A percentile compares a stretch with the other conserved stretches of the same genome.
These are phyloP conservation scores for Formicarius rufipectus DNA, from an alignment of 2,113 vertebrate species.

Conservation along the genomic window DNA sequence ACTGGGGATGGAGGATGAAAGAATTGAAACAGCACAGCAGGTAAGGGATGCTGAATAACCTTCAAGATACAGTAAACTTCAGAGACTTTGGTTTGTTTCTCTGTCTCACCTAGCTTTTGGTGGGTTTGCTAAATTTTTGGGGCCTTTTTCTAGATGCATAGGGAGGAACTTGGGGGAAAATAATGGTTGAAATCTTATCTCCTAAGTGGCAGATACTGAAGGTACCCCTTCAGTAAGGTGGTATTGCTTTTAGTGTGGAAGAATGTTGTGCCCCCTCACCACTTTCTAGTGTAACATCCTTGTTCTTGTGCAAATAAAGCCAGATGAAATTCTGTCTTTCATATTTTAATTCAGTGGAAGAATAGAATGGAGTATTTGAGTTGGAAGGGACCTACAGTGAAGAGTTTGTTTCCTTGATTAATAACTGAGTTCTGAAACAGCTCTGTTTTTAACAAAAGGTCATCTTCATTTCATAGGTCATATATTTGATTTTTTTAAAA, in stretches of 20 bases:
- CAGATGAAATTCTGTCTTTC: not conserved
- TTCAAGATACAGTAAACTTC: not conserved
- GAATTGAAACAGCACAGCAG: slow-evolving; percentile 96
- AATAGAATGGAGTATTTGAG: not conserved
- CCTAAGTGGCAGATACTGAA: not conserved
- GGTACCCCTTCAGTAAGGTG: not conserved
- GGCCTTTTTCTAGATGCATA: not conserved
- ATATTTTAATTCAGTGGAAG: not conserved
- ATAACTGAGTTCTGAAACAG: not conserved
- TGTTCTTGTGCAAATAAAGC: not conserved
- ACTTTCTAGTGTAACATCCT: not conserved
- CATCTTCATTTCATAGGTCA: not conserved
- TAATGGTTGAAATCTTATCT: not conserved
- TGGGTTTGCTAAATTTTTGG: not conserved
- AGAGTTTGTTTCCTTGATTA: not conserved
- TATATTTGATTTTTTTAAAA: not conserved
- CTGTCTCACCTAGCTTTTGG: not conserved
- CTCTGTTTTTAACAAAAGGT: not conserved
- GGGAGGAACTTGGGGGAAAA: not conserved
- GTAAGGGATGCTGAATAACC: slow-evolving; percentile 55
- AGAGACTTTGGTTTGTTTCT: not conserved
- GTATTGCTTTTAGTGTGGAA: not conserved
- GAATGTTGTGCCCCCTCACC: fast-evolving
- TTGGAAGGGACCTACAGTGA: not conserved
- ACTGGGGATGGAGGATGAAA: slow-evolving; percentile 86